phyloP scores from a whole-genome alignment of 2,113 vertebrate genomes.

The Calyptommatus sinebrachiatus region DNA sequence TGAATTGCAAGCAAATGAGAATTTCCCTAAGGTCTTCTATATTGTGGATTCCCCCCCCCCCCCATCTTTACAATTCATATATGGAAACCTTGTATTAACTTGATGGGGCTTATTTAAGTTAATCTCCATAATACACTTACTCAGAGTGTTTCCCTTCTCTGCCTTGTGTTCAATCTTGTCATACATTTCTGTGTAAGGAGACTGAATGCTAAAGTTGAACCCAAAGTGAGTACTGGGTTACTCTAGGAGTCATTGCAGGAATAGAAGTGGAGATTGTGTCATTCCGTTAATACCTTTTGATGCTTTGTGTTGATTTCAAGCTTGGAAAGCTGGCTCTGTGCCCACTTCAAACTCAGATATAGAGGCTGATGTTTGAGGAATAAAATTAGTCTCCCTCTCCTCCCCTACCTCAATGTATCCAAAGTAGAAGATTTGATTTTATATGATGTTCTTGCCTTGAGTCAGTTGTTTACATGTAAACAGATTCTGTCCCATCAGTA shows the following conservation, averaged over 20 bases:
- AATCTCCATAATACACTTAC: neutral
- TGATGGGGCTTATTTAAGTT: neutral
- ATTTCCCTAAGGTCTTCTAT: neutral
- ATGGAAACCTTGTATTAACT: neutral
- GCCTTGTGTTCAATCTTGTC: neutral
- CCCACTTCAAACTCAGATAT: too few species aligned
- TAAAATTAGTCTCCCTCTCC: neutral
- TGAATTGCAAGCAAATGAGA: neutral
- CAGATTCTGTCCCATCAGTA: constrained; percentile 2
- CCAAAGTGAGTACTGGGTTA: neutral
- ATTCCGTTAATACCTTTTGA: neutral
- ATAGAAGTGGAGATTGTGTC: neutral
- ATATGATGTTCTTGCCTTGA: neutral
- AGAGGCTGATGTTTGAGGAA: neutral
- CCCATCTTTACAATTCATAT: neutral
- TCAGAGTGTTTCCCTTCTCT: neutral
- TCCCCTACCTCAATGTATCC: neutral
- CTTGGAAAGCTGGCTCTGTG: neutral
- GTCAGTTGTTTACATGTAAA: constrained; percentile 18
- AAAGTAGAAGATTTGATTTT: neutral
- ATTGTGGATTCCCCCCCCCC: neutral
- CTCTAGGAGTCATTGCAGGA: neutral
- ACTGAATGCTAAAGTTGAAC: neutral
- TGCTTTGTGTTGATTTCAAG: too few species aligned
- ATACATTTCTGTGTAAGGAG: neutral